Conservation (phyloP, 53 echinoderm and acorn worm genomes). For the Crossaster papposus region DNA sequence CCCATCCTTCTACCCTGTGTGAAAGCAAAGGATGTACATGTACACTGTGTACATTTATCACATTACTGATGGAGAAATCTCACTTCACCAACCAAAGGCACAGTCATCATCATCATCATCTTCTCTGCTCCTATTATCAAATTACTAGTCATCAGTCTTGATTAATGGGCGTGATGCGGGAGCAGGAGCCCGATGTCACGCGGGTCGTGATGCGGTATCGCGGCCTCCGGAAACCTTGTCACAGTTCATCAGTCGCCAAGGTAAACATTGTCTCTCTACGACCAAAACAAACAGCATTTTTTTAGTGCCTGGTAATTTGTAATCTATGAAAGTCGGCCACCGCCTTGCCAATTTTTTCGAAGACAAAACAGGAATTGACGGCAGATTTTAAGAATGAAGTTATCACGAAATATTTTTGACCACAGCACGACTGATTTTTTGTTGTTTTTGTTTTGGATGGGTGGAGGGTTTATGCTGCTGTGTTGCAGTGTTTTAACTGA, state of each 20-base stretch:
- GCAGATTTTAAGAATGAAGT: too few relatives aligned
- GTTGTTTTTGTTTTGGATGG: too few relatives aligned
- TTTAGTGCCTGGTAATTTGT: neutral
- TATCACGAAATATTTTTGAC: too few relatives aligned
- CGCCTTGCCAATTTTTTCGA: neutral
- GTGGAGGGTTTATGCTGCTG: too few relatives aligned
- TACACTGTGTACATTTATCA: neutral
- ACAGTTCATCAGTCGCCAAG: constrained; percentile 3
- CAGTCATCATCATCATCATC: constrained; percentile 4
- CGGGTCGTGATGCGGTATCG: neutral
- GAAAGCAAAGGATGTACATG: neutral
- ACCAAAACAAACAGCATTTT: neutral
- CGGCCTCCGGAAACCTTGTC: neutral
- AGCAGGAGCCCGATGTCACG: neutral
- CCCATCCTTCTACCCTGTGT: neutral
- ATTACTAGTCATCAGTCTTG: constrained; percentile 55
- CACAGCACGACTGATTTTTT: too few relatives aligned
- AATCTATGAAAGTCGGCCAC: neutral
- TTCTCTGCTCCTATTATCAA: constrained; percentile 24
- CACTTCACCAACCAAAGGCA: neutral
- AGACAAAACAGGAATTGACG: too few relatives aligned
- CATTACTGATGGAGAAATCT: neutral
- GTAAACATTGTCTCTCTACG: neutral
- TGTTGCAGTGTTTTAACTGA: too few relatives aligned
- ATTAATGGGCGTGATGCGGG: neutral